These are phyloP conservation scores for Xerus rutilus DNA, from an alignment of 2,797 vertebrate genomes.

Conservation along the genomic window DNA sequence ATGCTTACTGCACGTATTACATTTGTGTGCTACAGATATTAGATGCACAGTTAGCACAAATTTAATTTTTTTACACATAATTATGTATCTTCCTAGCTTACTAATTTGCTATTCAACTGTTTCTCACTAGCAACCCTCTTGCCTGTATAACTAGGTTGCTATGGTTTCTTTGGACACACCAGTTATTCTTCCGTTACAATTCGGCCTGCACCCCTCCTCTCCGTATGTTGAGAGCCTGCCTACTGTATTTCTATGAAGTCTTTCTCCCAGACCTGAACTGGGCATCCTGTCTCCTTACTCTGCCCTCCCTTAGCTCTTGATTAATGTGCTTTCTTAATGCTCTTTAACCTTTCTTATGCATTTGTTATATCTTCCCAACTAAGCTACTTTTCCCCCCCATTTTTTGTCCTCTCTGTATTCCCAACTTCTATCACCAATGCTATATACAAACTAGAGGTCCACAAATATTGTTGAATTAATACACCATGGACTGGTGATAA, in stretches of 20 bases:
- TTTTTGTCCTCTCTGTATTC: not conserved
- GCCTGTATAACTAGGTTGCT: not conserved
- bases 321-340: not conserved
- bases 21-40: not conserved
- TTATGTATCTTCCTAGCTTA: not conserved
- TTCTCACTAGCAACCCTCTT: not conserved
- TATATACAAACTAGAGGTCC: constrained; percentile 20
- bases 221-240: not conserved
- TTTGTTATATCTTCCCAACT: not conserved
- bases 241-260: not conserved
- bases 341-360: not conserved
- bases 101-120: not conserved
- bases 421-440: not conserved
- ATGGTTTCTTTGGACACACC: not conserved
- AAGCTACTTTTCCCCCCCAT: not conserved
- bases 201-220: not conserved
- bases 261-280: not conserved
- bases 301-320: not conserved
- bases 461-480: constrained; percentile 53
- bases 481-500: constrained; percentile 2
- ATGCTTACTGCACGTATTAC: not conserved
- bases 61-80: not conserved
- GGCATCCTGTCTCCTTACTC: not conserved
- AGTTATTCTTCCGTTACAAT: not conserved
- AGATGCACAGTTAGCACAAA: not conserved